Base-by-base conservation (phyloP, 2,113 vertebrate species). In the Anguilla rostrata region DNA sequence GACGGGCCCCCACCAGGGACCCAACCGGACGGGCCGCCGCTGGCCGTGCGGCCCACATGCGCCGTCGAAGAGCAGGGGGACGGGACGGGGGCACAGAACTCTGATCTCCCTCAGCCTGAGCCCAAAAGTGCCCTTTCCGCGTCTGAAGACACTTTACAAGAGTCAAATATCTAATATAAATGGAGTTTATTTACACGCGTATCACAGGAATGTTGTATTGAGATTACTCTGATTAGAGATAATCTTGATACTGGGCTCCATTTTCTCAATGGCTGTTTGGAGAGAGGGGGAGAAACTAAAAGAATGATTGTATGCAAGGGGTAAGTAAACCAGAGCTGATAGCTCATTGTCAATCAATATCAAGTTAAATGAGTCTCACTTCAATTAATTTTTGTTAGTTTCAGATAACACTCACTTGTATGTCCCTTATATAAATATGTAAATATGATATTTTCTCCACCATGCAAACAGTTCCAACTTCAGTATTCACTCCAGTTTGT, bases 391-490 rank as follows among this genome's bases (percentile, higher is more conserved):
- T 87, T 56, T 83, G 49, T 9, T 43, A 80, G 56, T 88, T 56
- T 87, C 49, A 82, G 66, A 86, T 20, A 53, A 14, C 49, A 84
- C 29, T 84, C 81, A 85, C 63, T 88, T 85, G 84, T 85, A 63
- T 88, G 63, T 87, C 71, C 81, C 39, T 66, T 83, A 20, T 83
- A 57, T 43, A 83, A 83, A 82, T 60, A 84, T 92, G 83, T 92
- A 90, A 83, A 79, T 88, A 87, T 57, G 66, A 85, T 56, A 87
- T 66, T 89, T 89, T 89, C 22, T 12, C 34, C 60, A 83, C 8
- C 39, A 40, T 79, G 12, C 34, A 46, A 78, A 75, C 41, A 85
- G 78, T 75, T 56, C 40, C 18, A 81, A 81, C 40, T 81, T 81
- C 20, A 26, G 18, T 81, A 46, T 81, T 43, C 29, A 81, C 16